These are phyloP conservation scores for Ormyrus rosae DNA, from an alignment of 2,888 invertebrate genomes.

Conservation along the genomic window DNA sequence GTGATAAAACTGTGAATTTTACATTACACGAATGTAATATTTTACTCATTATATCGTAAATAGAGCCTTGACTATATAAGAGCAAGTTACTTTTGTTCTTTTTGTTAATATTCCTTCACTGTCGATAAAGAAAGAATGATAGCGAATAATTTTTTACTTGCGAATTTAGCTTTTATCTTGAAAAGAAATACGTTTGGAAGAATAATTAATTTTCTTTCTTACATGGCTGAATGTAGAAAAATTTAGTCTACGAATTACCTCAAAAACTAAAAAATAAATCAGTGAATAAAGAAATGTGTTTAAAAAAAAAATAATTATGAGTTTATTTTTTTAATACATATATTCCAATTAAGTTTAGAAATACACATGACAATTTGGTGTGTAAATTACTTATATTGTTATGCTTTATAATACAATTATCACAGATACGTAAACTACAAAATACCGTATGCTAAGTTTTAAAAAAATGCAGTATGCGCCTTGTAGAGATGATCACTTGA, in stretches of 20 bases:
- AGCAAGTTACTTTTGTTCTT: background rate
- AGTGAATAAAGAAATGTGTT: slow-evolving; percentile 25
- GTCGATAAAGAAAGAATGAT: background rate
- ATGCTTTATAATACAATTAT: slow-evolving; percentile 65
- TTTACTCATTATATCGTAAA: slow-evolving; percentile 16
- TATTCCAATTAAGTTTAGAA: slow-evolving; percentile 58
- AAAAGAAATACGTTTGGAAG: background rate
- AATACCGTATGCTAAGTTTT: slow-evolving; percentile 65
- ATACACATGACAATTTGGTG: slow-evolving; percentile 60
- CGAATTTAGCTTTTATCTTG: background rate
- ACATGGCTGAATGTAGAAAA: slow-evolving; percentile 5
- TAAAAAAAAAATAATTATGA: slow-evolving; percentile 13
- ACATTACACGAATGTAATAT: slow-evolving; percentile 7
- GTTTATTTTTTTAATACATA: slow-evolving; percentile 8
- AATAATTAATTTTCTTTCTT: background rate
- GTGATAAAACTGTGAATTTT: slow-evolving; percentile 19
- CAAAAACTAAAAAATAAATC: slow-evolving; percentile 24
- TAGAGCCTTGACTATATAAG: background rate
- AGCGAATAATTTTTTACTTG: slow-evolving; percentile 29
- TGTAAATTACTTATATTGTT: slow-evolving; percentile 70
- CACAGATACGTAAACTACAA: slow-evolving; percentile 75
- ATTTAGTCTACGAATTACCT: background rate
- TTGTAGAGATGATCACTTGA: slow-evolving; percentile 31
- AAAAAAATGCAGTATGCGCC: slow-evolving; percentile 66
- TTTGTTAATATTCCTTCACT: slow-evolving; percentile 15